Conservation (phyloP, 2,113 vertebrate species). For the Hyperoodon ampullatus region DNA sequence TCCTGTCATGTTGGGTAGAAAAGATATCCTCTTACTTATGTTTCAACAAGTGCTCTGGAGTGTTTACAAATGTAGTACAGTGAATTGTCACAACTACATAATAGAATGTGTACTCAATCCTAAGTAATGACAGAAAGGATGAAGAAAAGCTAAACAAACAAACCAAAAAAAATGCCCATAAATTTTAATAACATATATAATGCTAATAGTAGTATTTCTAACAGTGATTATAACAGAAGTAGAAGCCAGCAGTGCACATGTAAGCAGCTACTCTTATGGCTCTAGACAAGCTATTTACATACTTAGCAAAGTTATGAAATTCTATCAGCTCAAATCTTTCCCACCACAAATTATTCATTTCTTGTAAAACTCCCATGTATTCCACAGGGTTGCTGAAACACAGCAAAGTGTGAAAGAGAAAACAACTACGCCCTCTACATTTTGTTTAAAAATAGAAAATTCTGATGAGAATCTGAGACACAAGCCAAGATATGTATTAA, state of each 20-base stretch:
- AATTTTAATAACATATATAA: background rate
- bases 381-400: constrained; percentile 51
- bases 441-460: constrained; percentile 60
- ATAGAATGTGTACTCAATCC: background rate
- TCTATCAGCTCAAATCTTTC: constrained; percentile 24
- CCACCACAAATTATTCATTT: background rate
- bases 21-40: background rate
- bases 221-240: background rate
- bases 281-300: constrained; percentile 19
- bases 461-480: background rate
- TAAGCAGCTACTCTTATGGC: background rate
- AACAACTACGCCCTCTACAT: constrained; percentile 13
- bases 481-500: constrained; percentile 54
- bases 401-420: constrained; percentile 36
- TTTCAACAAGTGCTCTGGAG: constrained; percentile 11
- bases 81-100: background rate
- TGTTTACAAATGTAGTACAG: background rate
- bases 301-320: constrained; percentile 35
- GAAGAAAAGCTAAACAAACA: constrained; percentile 34
- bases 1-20: background rate
- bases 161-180: background rate
- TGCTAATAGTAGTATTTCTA: background rate
- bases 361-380: constrained; percentile 50
- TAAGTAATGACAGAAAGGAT: constrained; percentile 15
- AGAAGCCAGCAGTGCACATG: background rate